These are phyloP conservation scores for Enteromius afrohamiltoni DNA, from an alignment of 2,797 vertebrate species.

Conservation along the genomic window DNA sequence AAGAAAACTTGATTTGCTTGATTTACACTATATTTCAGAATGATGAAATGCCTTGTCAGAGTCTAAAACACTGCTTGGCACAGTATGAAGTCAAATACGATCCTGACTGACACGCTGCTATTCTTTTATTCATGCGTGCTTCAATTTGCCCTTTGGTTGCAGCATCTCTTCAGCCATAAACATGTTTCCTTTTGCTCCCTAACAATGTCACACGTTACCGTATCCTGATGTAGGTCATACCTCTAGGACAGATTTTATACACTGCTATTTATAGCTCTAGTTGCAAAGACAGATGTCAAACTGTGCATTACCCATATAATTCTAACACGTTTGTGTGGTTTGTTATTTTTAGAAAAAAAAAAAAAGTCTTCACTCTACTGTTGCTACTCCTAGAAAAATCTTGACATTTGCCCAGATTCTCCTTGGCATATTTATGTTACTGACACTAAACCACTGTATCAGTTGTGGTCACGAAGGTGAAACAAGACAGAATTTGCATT, in stretches of 20 bases:
- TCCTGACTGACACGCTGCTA: neutral
- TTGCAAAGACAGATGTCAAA: neutral
- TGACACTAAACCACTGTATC: no score
- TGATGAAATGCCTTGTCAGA: constrained; percentile 26
- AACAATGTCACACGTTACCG: neutral
- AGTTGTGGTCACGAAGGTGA: no score
- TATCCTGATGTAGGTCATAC: neutral
- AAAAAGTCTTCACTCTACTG: neutral
- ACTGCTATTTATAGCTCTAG: neutral
- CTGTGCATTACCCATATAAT: neutral
- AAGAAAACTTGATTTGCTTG: constrained; percentile 19
- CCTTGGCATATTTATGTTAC: no score
- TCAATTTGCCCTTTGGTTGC: neutral
- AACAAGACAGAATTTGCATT: no score
- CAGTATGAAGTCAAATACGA: constrained; percentile 9
- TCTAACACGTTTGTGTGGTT: neutral
- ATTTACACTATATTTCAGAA: constrained; percentile 25
- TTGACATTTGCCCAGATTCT: no score
- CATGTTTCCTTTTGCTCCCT: neutral
- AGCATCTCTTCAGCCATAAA: constrained; percentile 30
- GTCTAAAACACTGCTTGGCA: constrained; percentile 9
- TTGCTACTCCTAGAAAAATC: neutral
- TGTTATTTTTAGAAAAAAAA: neutral
- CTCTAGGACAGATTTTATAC: neutral
- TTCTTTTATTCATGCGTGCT: constrained; percentile 14